These are phyloP conservation scores for Ganaspis sp. DNA, from an alignment of 1,140 invertebrate genomes.

Conservation along the genomic window DNA sequence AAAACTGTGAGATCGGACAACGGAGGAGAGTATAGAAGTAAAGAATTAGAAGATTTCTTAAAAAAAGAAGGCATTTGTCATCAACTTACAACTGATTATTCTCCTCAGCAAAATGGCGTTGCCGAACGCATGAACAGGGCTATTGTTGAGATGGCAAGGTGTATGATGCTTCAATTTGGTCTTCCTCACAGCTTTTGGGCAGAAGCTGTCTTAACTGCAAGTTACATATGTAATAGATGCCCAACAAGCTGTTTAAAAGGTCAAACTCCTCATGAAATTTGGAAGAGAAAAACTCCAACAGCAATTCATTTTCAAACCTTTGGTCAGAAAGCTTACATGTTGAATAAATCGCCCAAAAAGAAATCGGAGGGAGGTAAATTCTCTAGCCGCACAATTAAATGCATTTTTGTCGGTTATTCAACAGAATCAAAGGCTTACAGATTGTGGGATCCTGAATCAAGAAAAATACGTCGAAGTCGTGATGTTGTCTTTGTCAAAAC, in stretches of 20 bases:
- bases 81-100: too few species aligned
- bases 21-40: too few species aligned
- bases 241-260: background rate
- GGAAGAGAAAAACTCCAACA: slow-evolving; percentile 50
- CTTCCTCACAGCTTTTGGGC: background rate
- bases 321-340: slow-evolving; percentile 35
- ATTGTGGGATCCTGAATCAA: background rate
- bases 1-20: too few species aligned
- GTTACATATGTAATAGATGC: background rate
- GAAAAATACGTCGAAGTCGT: background rate
- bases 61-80: too few species aligned
- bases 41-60: too few species aligned
- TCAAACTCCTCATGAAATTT: slow-evolving; percentile 50
- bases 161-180: background rate
- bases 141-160: background rate
- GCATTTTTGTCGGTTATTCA: slow-evolving; percentile 53
- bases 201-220: background rate
- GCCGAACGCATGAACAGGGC: slow-evolving; percentile 15
- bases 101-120: slow-evolving; percentile 11
- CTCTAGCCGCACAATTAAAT: slow-evolving; percentile 40
- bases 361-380: slow-evolving; percentile 44
- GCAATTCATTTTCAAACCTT: slow-evolving; percentile 55
- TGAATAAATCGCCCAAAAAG: slow-evolving; percentile 41
- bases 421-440: slow-evolving; percentile 56
- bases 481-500: background rate